phyloP scores from a whole-genome alignment of 1,140 invertebrate species.

The Polypedilum vanderplanki region DNA sequence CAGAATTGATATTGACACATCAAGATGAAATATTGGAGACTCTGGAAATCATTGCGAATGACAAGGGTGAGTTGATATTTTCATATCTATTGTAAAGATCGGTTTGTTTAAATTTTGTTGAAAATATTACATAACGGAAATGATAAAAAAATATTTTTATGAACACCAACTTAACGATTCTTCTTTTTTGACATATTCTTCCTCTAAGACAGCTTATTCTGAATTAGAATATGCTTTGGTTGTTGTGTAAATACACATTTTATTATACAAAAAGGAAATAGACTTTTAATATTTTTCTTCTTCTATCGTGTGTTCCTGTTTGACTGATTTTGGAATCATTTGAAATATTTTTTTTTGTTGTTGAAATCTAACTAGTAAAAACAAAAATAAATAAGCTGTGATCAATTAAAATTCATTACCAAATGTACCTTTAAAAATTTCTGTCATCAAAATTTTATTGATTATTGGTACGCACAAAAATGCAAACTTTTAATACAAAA shows the following conservation, averaged over 20 bases:
- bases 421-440: no score
- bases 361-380: no score
- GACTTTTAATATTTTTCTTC: not conserved
- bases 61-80: not conserved
- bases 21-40: slow-evolving; percentile 8
- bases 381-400: no score
- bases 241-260: not conserved
- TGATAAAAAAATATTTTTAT: not conserved
- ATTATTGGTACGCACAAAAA: no score
- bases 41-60: not conserved
- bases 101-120: no score
- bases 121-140: not conserved
- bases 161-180: not conserved
- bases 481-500: no score
- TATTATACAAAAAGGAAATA: not conserved
- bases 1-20: slow-evolving; percentile 16
- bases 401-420: no score
- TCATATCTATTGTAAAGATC: not conserved
- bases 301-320: not conserved
- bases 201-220: not conserved
- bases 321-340: not conserved
- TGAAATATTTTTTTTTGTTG: no score
- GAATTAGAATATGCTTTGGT: not conserved
- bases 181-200: not conserved
- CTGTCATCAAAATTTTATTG: no score